phyloP scores from a whole-genome alignment of 2,797 vertebrate species.

The Allenopithecus nigroviridis region DNA sequence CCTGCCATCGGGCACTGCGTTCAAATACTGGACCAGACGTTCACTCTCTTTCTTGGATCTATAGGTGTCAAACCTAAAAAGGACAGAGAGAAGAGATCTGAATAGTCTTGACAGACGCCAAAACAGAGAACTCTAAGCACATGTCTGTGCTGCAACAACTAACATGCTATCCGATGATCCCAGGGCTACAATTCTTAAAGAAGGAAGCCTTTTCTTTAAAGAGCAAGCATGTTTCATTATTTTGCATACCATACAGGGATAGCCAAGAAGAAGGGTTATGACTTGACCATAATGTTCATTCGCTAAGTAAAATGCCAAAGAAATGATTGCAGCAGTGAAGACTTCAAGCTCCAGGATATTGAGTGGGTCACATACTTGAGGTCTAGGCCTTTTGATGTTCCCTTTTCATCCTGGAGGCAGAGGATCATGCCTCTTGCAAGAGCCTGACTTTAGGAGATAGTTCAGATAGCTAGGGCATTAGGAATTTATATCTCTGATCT shows the following conservation, averaged over 20 bases:
- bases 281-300: too few relatives aligned
- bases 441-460: not conserved
- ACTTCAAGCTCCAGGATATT: too few relatives aligned
- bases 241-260: not conserved
- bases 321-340: not conserved
- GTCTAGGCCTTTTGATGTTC: not conserved
- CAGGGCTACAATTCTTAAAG: not conserved
- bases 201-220: not conserved
- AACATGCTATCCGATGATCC: not conserved
- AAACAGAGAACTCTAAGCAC: not conserved
- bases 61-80: conserved; percentile 94
- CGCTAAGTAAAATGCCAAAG: not conserved
- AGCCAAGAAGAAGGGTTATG: not conserved
- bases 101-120: not conserved
- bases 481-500: not conserved
- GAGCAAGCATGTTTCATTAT: not conserved
- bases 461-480: not conserved
- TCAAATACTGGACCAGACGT: conserved; percentile 91
- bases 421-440: not conserved
- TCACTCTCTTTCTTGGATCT: conserved; percentile 92
- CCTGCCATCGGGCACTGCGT: conserved; percentile 85
- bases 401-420: not conserved
- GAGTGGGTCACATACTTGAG: not conserved
- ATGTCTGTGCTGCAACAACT: rapidly evolving
- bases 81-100: not conserved